A percentile compares a stretch with the other conserved stretches of the same genome.
These are phyloP conservation scores for Paratrypauchen microcephalus DNA, from an alignment of 2,797 vertebrate genomes.

Conservation along the genomic window DNA sequence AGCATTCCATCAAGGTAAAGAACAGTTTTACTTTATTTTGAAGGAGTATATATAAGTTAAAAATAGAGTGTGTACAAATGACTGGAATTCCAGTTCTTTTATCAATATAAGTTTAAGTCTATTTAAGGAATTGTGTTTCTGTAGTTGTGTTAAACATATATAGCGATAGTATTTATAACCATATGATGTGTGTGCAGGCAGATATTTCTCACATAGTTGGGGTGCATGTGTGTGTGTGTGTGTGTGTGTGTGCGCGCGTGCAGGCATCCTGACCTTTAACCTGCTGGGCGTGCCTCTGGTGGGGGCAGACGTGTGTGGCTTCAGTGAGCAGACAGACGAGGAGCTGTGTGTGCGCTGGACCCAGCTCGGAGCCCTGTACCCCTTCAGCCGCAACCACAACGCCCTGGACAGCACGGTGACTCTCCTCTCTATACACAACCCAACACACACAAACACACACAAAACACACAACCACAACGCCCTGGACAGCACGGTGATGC, in stretches of 20 bases:
- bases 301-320: conserved; percentile 87
- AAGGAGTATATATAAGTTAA: no score
- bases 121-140: no score
- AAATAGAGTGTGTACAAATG: no score
- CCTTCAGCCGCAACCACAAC: conserved; percentile 89
- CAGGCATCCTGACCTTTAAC: conserved; percentile 88
- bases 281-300: conserved; percentile 85
- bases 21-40: no score
- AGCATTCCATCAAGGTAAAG: no score
- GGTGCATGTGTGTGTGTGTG: no score
- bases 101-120: no score
- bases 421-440: background rate
- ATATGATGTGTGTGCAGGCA: no score
- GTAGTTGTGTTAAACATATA: no score
- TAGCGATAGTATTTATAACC: no score
- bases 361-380: conserved; percentile 89
- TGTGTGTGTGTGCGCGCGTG: background rate
- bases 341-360: conserved; percentile 89
- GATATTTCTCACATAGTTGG: no score
- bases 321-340: conserved; percentile 80
- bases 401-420: conserved; percentile 69
- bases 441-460: background rate
- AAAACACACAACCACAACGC: conserved; percentile 82
- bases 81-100: no score
- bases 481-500: conserved; percentile 67